Percentiles rank a stretch among this genome's conserved stretches.
Evolutionary conservation across 1,140 invertebrate species (phyloP).

Genomic region (Mesaphorura yosii): DNA sequence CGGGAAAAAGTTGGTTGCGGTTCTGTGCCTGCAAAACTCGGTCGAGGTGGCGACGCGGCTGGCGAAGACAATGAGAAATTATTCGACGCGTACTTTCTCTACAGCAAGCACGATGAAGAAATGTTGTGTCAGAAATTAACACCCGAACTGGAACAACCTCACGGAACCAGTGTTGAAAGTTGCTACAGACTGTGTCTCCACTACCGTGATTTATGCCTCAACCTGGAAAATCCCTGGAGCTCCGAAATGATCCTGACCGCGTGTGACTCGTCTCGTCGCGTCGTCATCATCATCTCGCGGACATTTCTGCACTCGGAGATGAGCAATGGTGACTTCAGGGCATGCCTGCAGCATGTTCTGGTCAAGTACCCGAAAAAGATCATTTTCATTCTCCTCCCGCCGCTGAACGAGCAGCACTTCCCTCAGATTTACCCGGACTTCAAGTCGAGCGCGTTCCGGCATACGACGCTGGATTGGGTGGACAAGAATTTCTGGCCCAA

Average conservation of each 20-base stretch:
- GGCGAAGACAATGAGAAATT: slow-evolving; percentile 73
- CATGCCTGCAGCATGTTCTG: slow-evolving; percentile 51
- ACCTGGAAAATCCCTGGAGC: slow-evolving; percentile 27
- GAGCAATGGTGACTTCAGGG: slow-evolving; percentile 70
- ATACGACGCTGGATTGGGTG: slow-evolving; percentile 5
- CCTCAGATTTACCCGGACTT: not conserved
- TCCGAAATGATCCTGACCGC: slow-evolving; percentile 23
- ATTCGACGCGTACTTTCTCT: slow-evolving; percentile 85
- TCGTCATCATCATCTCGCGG: slow-evolving; percentile 68
- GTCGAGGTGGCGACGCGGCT: too few relatives aligned
- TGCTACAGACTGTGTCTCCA: slow-evolving; percentile 67
- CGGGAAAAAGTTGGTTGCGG: slow-evolving; percentile 37
- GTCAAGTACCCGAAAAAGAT: slow-evolving; percentile 21
- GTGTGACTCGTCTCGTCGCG: slow-evolving; percentile 31
- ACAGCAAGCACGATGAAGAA: slow-evolving; percentile 83
- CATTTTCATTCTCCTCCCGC: slow-evolving; percentile 23
- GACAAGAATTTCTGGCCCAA: slow-evolving; percentile 16
- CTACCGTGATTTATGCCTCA: slow-evolving; percentile 37
- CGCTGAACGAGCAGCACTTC: slow-evolving; percentile 2
- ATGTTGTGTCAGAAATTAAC: slow-evolving; percentile 73
- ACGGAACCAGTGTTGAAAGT: not conserved
- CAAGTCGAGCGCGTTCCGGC: not conserved
- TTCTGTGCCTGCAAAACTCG: too few relatives aligned
- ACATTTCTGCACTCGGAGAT: slow-evolving; percentile 78
- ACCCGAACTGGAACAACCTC: slow-evolving; percentile 65